Conservation (phyloP, 2,113 vertebrate genomes). For the Marcusenius ussheri region DNA sequence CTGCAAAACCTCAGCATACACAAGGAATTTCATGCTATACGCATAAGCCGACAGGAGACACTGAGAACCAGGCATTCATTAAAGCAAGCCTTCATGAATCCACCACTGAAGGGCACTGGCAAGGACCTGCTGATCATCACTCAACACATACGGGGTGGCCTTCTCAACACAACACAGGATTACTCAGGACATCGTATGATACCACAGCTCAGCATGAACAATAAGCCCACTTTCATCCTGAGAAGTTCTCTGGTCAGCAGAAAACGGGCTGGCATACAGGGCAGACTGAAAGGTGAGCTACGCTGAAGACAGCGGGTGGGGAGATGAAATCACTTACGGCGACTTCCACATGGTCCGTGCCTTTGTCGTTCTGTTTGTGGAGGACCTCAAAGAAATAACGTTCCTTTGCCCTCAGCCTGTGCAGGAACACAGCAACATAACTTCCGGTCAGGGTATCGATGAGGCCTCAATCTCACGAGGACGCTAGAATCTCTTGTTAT, state of each 20-base stretch:
- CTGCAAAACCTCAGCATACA: background rate
- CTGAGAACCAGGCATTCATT: background rate
- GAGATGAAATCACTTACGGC: constrained; percentile 62
- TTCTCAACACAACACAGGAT: background rate
- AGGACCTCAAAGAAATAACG: constrained; percentile 91
- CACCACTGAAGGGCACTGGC: background rate
- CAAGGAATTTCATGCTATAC: background rate
- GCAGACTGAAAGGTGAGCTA: background rate
- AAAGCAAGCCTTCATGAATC: background rate
- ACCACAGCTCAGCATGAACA: background rate
- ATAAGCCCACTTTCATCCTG: background rate
- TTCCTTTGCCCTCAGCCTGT: constrained; percentile 65
- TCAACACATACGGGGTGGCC: background rate
- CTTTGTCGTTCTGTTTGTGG: constrained; percentile 77
- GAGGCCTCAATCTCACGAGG: background rate
- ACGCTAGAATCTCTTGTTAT: background rate
- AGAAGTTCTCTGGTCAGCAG: background rate
- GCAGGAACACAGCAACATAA: background rate
- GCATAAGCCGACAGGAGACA: background rate
- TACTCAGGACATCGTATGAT: background rate
- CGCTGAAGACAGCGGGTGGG: background rate
- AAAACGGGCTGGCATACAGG: background rate
- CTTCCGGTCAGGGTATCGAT: background rate
- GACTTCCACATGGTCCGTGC: constrained; percentile 85
- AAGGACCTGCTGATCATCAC: background rate